Evolutionary conservation across 2,888 invertebrate species (phyloP), one percentile per base, ranked within the genome.

Genomic region (Cerastis rubricosa): DNA sequence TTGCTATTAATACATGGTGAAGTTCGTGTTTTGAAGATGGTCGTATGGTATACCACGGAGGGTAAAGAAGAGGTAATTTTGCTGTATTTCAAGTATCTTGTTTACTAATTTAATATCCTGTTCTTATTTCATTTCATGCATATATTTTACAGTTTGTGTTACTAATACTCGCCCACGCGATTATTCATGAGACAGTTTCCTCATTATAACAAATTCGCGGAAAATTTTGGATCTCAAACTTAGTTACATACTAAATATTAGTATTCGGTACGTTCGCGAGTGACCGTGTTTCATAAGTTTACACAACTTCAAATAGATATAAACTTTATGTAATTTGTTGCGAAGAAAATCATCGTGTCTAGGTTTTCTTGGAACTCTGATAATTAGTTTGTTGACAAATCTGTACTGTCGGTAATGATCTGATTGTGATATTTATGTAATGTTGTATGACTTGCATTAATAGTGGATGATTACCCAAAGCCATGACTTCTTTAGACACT

Each of bases 31-130:
- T 64, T 84, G 75, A 89, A 83, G 68, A 88, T 88, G 89, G 88
- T 88, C 68, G 89, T 88, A 79, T 88, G 88, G 88, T 88, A 88
- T 73, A 87, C 80, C 0, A 70, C 81, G 43, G 89, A 83, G 12
- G 61, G 74, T 11, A 81, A 83, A 82, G 88, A 88, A 66, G 86
- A 88, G 86, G 88, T 88, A 89, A 59, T 65, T 47, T 35, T 47
- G 47, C 19, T 45, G 7, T 57, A 43, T 35, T 49, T 45, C 8
- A 22, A 14, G 40, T 14, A 70, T 29, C 6, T 47, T 51, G 43
- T 57, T 14, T 63, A 54, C 11, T 2, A 49, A 9, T 65, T 43
- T 25, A 1, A n/a, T 2, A 43, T 76, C 67, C 17, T 25, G 25
- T 35, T 43, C 22, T 17, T 40, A 17, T 61, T 66, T 47, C 14